Evolutionary conservation across 1,140 invertebrate genomes (phyloP), one percentile per base, ranked within the genome.

Genomic region (Drosophila nannoptera): DNA sequence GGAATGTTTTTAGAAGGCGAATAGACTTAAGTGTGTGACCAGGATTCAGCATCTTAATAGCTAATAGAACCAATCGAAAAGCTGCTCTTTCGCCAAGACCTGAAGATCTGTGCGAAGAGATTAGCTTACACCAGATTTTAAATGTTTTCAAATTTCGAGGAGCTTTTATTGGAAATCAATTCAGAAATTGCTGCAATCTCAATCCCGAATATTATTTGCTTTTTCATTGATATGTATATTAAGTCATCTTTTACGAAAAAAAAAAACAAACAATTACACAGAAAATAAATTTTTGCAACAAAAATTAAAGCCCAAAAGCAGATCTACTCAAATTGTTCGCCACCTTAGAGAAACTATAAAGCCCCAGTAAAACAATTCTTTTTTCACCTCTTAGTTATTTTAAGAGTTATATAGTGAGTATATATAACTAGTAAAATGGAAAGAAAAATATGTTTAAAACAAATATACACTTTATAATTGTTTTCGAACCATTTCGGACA

Each of bases 401-500:
- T 56, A 60, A 70, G 55, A 59, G 62, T 50, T 65, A 54, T 58
- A 69, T 69, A 69, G 53, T 71, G 54, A 49, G 59, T 69, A 59
- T 52, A 48, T 68, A 75, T 48, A 66, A 64, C 52, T 80, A 68
- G 55, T 84, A 59, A 74, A 77, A 77, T 77, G 81, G 74, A 68
- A 61, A 43, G 12, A 43, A 43, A 14, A 22, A 22, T 22, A 22
- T 22, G 22, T 22, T 43, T 43, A 14, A 43, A 84, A 84, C 66
- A 86, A 80, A 68, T 66, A 77, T 67, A 70, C 65, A 80, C 56
- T 75, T 77, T 86, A 86, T 86, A 86, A 77, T 67, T 86, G 81
- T 77, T 86, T 86, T 73, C 81, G 78, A 75, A 86, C 81, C 81
- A 86, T 86, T 81, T 86, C 81, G 7, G 82, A 86, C 48, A 86